A percentile compares a stretch with the other conserved stretches of the same genome.
Evolutionary conservation across 2,797 vertebrate species (phyloP).

Genomic region (Anguilla marmorata): DNA sequence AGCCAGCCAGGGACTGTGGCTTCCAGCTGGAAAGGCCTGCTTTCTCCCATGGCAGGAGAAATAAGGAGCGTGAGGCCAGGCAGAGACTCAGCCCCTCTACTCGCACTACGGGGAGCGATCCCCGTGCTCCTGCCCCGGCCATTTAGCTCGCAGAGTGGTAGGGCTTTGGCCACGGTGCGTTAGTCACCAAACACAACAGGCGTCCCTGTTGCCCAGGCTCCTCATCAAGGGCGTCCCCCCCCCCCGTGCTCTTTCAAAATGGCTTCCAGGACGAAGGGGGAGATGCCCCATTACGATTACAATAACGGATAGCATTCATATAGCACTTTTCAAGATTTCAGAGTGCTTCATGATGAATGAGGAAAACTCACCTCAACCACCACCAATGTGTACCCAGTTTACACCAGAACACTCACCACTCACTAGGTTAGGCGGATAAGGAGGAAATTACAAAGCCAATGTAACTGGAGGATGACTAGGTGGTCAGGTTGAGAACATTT

Average conservation of each 20-base stretch:
- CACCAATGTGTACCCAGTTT: not conserved
- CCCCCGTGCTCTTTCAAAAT: not conserved
- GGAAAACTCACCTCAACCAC: not conserved
- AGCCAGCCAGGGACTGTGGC: constrained; percentile 42
- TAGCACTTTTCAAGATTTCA: not conserved
- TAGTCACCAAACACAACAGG: constrained; percentile 61
- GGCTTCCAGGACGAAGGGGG: not conserved
- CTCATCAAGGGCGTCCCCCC: not conserved
- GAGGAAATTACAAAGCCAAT: not conserved
- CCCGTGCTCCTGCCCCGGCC: constrained; percentile 45
- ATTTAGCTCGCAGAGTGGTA: constrained; percentile 53
- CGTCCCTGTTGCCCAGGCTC: not conserved
- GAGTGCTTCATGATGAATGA: not conserved
- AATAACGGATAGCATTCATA: not conserved
- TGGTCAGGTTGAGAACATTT: not conserved
- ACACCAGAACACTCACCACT: not conserved
- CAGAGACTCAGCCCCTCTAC: not conserved
- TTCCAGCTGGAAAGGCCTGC: constrained; percentile 53
- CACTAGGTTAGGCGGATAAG: not conserved
- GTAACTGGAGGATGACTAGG: not conserved
- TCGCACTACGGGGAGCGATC: constrained; percentile 50
- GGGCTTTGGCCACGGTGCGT: constrained; percentile 56
- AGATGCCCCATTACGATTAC: not conserved
- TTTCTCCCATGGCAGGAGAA: constrained; percentile 49
- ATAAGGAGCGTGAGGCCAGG: too few species aligned